Evolutionary conservation across 2,113 vertebrate species (phyloP).

Genomic region (Tamias sibiricus): DNA sequence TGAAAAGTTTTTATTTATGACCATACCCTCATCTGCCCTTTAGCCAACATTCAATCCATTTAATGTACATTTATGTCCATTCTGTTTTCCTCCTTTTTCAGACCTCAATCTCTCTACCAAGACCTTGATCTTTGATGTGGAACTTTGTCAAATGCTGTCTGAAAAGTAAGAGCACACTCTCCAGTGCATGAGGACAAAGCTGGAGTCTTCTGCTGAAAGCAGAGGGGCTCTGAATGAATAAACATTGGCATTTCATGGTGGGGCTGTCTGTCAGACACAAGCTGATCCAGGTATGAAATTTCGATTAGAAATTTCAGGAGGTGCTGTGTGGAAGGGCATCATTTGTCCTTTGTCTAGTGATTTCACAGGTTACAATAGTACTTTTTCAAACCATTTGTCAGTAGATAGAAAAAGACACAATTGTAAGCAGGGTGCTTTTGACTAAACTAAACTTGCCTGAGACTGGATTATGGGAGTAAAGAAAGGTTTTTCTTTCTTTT

Average conservation of each 20-base stretch:
- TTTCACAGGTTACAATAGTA: constrained; percentile 44
- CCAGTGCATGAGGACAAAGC: constrained; percentile 68
- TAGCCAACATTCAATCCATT: constrained; percentile 86
- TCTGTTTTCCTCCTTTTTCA: constrained; percentile 80
- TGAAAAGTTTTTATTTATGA: constrained; percentile 83
- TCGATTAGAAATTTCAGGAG: constrained; percentile 62
- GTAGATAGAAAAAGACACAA: background rate
- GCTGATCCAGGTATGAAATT: constrained; percentile 49
- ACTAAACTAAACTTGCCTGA: background rate
- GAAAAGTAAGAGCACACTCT: constrained; percentile 71
- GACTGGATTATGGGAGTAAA: background rate
- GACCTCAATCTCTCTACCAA: constrained; percentile 87
- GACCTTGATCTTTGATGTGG: constrained; percentile 88
- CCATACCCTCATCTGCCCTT: constrained; percentile 84
- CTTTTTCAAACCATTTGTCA: constrained; percentile 43
- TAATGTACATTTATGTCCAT: constrained; percentile 85
- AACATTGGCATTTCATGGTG: constrained; percentile 1
- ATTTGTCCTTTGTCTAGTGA: constrained; percentile 40
- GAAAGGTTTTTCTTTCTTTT: background rate
- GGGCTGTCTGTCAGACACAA: constrained; percentile 42
- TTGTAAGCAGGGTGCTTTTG: background rate
- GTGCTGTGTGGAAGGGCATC: constrained; percentile 11
- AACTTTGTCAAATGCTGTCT: constrained; percentile 83
- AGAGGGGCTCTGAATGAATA: background rate
- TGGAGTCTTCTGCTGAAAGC: constrained; percentile 54